Conservation (phyloP, 2,113 vertebrate genomes). For the Numida meleagris region DNA sequence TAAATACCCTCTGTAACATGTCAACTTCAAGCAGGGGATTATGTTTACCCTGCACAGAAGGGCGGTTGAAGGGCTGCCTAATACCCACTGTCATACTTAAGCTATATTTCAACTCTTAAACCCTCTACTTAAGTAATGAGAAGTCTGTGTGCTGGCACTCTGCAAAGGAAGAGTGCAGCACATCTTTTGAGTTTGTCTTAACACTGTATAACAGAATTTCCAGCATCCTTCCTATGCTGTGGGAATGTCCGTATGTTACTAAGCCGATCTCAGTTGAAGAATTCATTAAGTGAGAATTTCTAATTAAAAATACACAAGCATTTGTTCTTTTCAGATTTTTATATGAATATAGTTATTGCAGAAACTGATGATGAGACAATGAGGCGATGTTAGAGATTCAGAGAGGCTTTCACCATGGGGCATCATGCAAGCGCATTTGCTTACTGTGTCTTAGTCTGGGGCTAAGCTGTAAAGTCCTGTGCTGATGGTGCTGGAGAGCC, state of each 20-base stretch:
- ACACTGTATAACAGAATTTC: not conserved
- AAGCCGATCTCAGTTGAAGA: not conserved
- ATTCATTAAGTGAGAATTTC: not conserved
- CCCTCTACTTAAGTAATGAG: not conserved
- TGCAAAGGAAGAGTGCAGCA: not conserved
- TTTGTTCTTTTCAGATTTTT: not conserved
- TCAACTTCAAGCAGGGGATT: not conserved
- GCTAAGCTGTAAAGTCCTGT: not conserved
- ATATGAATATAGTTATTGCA: not conserved
- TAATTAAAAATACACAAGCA: not conserved
- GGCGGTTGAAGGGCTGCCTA: not conserved
- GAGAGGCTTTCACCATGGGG: not conserved
- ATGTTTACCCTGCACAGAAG: not conserved
- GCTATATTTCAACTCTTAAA: not conserved
- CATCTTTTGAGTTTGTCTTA: not conserved
- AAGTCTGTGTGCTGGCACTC: not conserved
- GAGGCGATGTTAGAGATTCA: not conserved
- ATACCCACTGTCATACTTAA: not conserved
- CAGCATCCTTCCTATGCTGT: not conserved
- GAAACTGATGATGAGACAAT: not conserved
- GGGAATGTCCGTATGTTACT: not conserved
- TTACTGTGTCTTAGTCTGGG: not conserved
- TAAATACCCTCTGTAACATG: not conserved
- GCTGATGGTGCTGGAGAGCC: not conserved
- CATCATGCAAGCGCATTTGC: rapidly evolving